Evolutionary conservation across 2,113 vertebrate genomes (phyloP), one percentile per base, ranked within the genome.

Genomic region (Hippoglossus stenolepis): DNA sequence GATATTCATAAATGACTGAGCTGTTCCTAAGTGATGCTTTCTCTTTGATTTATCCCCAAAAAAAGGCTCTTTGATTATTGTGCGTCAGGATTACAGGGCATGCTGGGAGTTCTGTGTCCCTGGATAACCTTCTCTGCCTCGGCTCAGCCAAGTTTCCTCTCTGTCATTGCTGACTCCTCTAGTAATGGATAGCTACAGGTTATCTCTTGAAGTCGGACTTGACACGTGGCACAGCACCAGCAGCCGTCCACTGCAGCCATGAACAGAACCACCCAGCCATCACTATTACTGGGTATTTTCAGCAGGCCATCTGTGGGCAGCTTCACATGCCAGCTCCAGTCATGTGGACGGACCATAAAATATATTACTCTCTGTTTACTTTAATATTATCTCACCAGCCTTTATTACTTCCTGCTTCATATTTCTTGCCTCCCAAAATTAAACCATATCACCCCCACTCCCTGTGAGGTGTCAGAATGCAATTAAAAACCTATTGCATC

Each of bases 241-340:
- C 75, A 63, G 53, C 40, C 40, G 18, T 84, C 79, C 60, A 65
- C 35, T 49, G 40, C 79, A 77, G 67, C 70, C 58, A 3, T 38
- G 35, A 2, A 10, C 35, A 8, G 40, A 13, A 11, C 43, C 81
- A 73, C 59, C 71, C 73, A 73, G 74, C 77, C 63, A 38, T 31
- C 66, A 2, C 66, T 51, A 31, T 31, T 31, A 74, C 66, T 70
- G 0, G 18, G 40, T 77, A 21, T 71, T 84, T 85, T 73, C 77
- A 73, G 83, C 70, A 64, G 72, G 82, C 87, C 88, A 88, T 91
- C 85, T 91, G 89, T 70, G 61, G 75, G 54, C 62, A 74, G 47
- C 21, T 68, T 72, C 9, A 26, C 1, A 26, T 77, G 82, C 84
- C 90, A 85, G 12, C 23, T 76, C 24, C 47, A 65, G 56, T 80